These are phyloP conservation scores for Bombycilla garrulus DNA, from an alignment of 2,113 vertebrate species.

Conservation along the genomic window DNA sequence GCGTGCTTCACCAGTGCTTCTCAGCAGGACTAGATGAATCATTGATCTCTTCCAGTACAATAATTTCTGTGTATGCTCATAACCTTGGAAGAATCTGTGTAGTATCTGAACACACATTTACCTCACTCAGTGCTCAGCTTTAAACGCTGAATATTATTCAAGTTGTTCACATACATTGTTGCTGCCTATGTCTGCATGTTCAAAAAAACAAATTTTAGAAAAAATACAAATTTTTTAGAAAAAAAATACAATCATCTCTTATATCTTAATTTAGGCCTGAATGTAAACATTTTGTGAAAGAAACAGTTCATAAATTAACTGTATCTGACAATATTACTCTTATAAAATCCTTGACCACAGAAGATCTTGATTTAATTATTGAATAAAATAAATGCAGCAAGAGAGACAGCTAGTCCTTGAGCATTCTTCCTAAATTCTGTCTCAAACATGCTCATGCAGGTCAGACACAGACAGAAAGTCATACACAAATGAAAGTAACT, in stretches of 20 bases:
- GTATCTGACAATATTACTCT: neutral
- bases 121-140: neutral
- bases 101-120: neutral
- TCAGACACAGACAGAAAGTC: neutral
- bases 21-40: slow-evolving; percentile 53
- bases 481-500: neutral
- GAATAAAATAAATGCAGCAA: neutral
- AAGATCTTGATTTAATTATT: neutral
- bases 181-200: neutral
- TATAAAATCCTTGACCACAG: neutral
- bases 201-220: neutral
- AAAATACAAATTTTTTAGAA: neutral
- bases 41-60: slow-evolving; percentile 57
- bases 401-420: neutral
- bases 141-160: neutral
- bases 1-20: neutral
- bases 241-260: neutral
- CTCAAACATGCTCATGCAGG: neutral
- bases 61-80: slow-evolving; percentile 22
- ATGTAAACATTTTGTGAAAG: neutral
- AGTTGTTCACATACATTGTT: neutral
- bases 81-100: slow-evolving; percentile 15
- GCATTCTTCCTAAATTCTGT: neutral
- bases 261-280: neutral
- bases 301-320: neutral